Percentiles rank a stretch among this genome's conserved stretches.
These are phyloP conservation scores for Gerris lacustris DNA, from an alignment of 2,888 invertebrate genomes.

Conservation along the genomic window DNA sequence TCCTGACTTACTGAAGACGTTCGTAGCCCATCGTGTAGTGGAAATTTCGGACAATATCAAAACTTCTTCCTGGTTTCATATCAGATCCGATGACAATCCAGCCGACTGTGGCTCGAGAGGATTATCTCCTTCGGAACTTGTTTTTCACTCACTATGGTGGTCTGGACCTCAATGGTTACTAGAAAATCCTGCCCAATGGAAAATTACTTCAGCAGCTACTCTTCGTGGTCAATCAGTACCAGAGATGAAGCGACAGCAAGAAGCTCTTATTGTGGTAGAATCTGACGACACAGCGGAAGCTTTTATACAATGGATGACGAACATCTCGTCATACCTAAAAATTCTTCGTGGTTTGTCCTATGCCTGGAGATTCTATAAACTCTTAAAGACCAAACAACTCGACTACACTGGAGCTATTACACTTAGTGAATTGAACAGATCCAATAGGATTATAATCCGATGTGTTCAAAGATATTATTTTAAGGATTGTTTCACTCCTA, in stretches of 20 bases:
- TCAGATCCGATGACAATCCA: not conserved
- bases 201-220: not conserved
- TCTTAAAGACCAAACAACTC: not conserved
- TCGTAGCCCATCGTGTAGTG: slow-evolving; percentile 32
- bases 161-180: not conserved
- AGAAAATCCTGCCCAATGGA: not conserved
- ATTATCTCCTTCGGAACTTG: slow-evolving; percentile 5
- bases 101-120: slow-evolving; percentile 9
- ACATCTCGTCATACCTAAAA: not conserved
- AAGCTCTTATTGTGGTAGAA: not conserved
- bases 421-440: not conserved
- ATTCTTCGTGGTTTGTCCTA: not conserved
- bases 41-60: slow-evolving; percentile 29
- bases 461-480: not conserved
- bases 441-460: not conserved
- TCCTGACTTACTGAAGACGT: slow-evolving; percentile 25
- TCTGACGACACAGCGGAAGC: not conserved
- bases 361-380: not conserved
- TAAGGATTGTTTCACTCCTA: not conserved
- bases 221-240: slow-evolving; percentile 1
- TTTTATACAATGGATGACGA: not conserved
- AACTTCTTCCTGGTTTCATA: not conserved
- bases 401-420: not conserved
- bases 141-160: slow-evolving; percentile 7
- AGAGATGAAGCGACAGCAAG: not conserved